phyloP scores from a whole-genome alignment of 2,797 vertebrate genomes.

The Bradypodion ventrale region DNA sequence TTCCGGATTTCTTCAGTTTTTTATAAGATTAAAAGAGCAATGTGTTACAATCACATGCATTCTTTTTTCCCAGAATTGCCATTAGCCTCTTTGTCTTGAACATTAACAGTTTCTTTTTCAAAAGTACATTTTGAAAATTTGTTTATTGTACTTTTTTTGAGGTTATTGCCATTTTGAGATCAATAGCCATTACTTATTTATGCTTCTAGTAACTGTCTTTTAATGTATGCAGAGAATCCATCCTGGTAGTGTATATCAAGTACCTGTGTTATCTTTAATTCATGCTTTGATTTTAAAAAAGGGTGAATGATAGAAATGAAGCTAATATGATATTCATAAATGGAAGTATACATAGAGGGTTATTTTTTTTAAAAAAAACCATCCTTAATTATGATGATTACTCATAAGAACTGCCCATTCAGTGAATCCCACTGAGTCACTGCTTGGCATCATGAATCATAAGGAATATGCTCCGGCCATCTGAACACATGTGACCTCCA shows the following conservation, averaged over 20 bases:
- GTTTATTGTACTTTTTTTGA: constrained; percentile 69
- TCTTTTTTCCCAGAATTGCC: constrained; percentile 53
- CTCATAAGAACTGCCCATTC: not conserved
- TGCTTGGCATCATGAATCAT: not conserved
- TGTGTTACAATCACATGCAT: constrained; percentile 13
- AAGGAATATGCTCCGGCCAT: not conserved
- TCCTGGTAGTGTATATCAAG: constrained; percentile 44
- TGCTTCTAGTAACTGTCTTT: constrained; percentile 70
- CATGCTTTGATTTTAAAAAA: constrained; percentile 50
- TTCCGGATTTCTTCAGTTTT: not conserved
- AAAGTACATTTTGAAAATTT: constrained; percentile 50
- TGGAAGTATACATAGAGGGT: not conserved
- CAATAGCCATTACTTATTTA: constrained; percentile 69
- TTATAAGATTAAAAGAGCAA: constrained; percentile 19
- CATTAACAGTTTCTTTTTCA: constrained; percentile 30
- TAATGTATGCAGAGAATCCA: constrained; percentile 69
- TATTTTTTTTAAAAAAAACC: not conserved
- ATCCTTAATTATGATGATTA: not conserved
- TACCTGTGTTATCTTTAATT: constrained; percentile 68
- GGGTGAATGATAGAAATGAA: constrained; percentile 48
- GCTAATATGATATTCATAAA: constrained; percentile 21
- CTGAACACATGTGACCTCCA: fast-evolving
- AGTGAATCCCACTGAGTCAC: not conserved
- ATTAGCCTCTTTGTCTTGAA: constrained; percentile 21
- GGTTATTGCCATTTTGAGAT: constrained; percentile 60